Base-by-base conservation (phyloP, 1,140 invertebrate species). In the Leptonema lineaticorne region DNA sequence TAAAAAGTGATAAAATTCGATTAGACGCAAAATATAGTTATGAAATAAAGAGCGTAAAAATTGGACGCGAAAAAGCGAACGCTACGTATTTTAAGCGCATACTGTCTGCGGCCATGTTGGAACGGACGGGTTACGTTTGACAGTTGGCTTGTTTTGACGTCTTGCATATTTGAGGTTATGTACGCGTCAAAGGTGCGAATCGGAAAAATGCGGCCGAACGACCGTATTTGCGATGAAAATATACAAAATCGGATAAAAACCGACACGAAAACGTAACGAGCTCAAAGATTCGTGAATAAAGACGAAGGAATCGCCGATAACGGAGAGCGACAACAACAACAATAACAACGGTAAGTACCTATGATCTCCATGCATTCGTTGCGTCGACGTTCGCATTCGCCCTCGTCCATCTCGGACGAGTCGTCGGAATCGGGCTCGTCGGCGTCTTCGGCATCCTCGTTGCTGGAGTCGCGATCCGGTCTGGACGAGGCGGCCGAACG, bases 371-470 rank as follows among this genome's bases (percentile, higher is more conserved):
- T 83, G 75, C 92, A 93, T 77, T 95, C 92, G 63, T 85, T 88
- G 71, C 92, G 84, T 56, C 92, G 82, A 62, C 87, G 86, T 74
- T 96, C 94, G 75, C 93, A 96, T 82, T 95, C 94, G 72, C 90
- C 91, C 79, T 95, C 93, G 81, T 97, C 94, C 87, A 97, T 90
- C 79, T 97, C 95, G 76, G 88, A 91, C 59, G 89, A 90, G 76
- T 91, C 90, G 82, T 91, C 89, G 9, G 89, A 90, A 68, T 91
- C 90, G 20, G 84, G 88, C 72, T 90, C 89, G 75, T 89, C 87
- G 57, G 84, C 85, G 18, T 48, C 46, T 9, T 91, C 90, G 18
- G 84, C 87, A 71, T 90, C 89, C 68, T 89, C 88, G 67, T 87
- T 88, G 71, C 89, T 90, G 71, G 89, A 89, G 67, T 90, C 89